A percentile compares a stretch with the other conserved stretches of the same genome.
Evolutionary conservation across 2,113 vertebrate species (phyloP).

Genomic region (Prietella phreatophila): DNA sequence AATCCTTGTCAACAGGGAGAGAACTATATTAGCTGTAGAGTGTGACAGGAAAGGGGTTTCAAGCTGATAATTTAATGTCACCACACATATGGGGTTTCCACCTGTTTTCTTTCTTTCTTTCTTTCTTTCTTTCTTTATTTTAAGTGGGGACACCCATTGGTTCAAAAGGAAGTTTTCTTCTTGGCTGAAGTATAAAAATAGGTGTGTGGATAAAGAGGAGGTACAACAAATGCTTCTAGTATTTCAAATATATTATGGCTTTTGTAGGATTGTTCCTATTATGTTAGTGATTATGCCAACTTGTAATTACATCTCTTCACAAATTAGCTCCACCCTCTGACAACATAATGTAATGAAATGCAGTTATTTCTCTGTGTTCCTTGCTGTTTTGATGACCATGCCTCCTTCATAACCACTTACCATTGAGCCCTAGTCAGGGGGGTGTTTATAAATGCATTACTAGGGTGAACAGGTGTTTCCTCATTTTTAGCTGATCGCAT

Average conservation of each 20-base stretch:
- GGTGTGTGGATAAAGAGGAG: not conserved
- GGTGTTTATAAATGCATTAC: no score
- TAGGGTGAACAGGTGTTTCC: no score
- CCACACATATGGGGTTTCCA: not conserved
- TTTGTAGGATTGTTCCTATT: no score
- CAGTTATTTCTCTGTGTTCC: no score
- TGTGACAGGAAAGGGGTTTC: not conserved
- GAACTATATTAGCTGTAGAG: not conserved
- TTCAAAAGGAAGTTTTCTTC: not conserved
- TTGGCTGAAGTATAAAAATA: not conserved
- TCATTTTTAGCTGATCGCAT: no score
- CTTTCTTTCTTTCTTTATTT: no score
- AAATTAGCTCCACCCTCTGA: not conserved
- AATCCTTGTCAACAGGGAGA: not conserved
- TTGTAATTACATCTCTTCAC: not conserved
- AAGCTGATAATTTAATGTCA: not conserved
- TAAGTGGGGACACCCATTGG: not conserved
- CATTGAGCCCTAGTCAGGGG: no score
- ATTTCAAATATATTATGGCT: no score
- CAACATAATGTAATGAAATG: not conserved
- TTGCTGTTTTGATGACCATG: no score
- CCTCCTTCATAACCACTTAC: no score
- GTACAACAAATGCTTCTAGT: no score
- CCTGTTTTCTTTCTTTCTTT: not conserved
- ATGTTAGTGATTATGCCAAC: not conserved